A percentile compares a stretch with the other conserved stretches of the same genome.
phyloP scores from a whole-genome alignment of 1,140 invertebrate species.

The Branchinecta lynchi region DNA sequence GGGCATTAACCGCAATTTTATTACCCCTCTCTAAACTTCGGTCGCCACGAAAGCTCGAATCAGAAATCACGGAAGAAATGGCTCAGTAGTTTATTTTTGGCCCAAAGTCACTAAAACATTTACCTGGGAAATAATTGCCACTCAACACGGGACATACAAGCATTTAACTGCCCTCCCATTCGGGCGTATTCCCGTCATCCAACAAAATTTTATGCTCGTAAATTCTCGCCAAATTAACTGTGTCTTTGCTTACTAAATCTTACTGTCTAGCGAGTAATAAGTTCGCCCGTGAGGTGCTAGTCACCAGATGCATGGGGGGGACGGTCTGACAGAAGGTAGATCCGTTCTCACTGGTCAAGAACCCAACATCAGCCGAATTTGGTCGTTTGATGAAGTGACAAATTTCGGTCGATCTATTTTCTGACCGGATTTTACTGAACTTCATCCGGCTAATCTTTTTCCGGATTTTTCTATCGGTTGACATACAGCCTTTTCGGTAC shows the following conservation, averaged over 20 bases:
- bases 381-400: too few relatives aligned
- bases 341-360: too few relatives aligned
- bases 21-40: background rate
- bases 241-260: background rate
- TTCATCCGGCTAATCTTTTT: too few relatives aligned
- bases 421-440: too few relatives aligned
- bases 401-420: too few relatives aligned
- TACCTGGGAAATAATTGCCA: background rate
- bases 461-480: too few relatives aligned
- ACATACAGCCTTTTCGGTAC: too few relatives aligned
- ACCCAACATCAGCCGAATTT: too few relatives aligned
- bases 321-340: too few relatives aligned
- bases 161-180: background rate
- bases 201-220: background rate
- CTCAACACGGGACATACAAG: background rate
- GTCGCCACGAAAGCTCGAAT: background rate
- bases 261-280: background rate
- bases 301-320: too few relatives aligned
- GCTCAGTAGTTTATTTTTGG: background rate
- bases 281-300: too few relatives aligned
- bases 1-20: background rate
- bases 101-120: background rate
- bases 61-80: constrained; percentile 2
- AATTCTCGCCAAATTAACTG: constrained; percentile 6
- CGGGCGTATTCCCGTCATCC: background rate